Conservation (phyloP, 1,140 invertebrate species). For the Hydropsyche tenuis region DNA sequence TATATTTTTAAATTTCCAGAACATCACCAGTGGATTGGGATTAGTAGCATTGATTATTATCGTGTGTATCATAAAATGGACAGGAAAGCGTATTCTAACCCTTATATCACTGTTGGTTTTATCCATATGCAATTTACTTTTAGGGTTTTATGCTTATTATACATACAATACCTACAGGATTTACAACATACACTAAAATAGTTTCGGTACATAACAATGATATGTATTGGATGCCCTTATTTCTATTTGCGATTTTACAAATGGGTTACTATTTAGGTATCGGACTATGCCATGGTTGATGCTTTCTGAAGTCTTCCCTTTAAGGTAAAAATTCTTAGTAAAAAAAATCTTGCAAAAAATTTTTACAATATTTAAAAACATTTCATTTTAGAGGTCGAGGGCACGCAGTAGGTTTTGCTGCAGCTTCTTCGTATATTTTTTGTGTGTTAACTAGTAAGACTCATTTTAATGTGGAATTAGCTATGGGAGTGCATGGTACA, state of each 20-base stretch:
- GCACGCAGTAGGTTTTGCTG: slow-evolving; percentile 64
- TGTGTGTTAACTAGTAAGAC: slow-evolving; percentile 70
- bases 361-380: no score
- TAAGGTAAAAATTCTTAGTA: slow-evolving; percentile 45
- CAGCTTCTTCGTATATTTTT: slow-evolving; percentile 66
- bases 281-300: slow-evolving; percentile 60
- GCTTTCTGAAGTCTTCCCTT: slow-evolving; percentile 60
- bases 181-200: slow-evolving; percentile 21
- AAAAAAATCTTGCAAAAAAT: slow-evolving; percentile 11
- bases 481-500: slow-evolving; percentile 62
- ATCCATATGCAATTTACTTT: slow-evolving; percentile 46
- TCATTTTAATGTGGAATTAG: slow-evolving; percentile 62
- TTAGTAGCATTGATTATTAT: slow-evolving; percentile 53
- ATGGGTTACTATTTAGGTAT: slow-evolving; percentile 45
- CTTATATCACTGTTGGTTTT: slow-evolving; percentile 53
- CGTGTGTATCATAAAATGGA: slow-evolving; percentile 64
- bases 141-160: slow-evolving; percentile 47
- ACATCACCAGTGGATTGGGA: slow-evolving; percentile 47
- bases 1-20: slow-evolving; percentile 31
- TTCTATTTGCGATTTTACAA: slow-evolving; percentile 36
- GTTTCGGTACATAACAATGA: not conserved
- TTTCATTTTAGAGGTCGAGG: slow-evolving; percentile 60
- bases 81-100: slow-evolving; percentile 56
- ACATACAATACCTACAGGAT: slow-evolving; percentile 32
- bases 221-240: slow-evolving; percentile 47